phyloP scores from a whole-genome alignment of 1,140 invertebrate species.

The Pemphigus obesinymphae region DNA sequence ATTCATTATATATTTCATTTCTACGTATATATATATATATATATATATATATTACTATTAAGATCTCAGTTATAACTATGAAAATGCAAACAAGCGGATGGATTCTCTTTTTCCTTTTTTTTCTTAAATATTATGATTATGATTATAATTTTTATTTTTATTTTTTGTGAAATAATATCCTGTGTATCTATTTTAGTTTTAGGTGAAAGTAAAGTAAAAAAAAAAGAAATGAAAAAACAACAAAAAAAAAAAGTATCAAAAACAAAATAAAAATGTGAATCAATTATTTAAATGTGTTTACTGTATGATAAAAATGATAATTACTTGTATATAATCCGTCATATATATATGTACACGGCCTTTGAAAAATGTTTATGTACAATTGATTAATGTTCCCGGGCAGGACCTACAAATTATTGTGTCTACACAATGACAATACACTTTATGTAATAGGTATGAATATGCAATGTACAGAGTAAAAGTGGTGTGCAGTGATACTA shows the following conservation, averaged over 20 bases:
- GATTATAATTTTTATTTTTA: neutral
- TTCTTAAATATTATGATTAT: neutral
- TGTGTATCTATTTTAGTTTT: constrained; percentile 31
- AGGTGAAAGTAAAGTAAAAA: constrained; percentile 1
- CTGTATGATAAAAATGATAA: neutral
- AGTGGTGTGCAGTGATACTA: too few relatives aligned
- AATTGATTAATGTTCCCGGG: too few relatives aligned
- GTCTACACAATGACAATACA: too few relatives aligned
- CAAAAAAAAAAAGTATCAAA: too few relatives aligned
- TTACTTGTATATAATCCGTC: too few relatives aligned
- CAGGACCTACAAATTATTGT: too few relatives aligned
- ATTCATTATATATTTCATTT: constrained; percentile 25
- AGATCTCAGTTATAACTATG: constrained; percentile 29
- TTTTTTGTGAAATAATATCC: constrained; percentile 20
- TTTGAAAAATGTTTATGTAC: too few relatives aligned
- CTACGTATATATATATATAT: too few relatives aligned
- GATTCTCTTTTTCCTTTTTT: constrained; percentile 25
- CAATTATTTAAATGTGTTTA: neutral
- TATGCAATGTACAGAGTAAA: too few relatives aligned
- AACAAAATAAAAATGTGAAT: constrained; percentile 10
- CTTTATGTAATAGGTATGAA: too few relatives aligned
- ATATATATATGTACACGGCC: neutral
- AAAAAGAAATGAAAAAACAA: neutral
- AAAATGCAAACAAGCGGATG: constrained; percentile 5
- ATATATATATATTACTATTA: constrained; percentile 25